Percentiles rank a stretch among this genome's conserved stretches.
These are phyloP conservation scores for Notospermus geniculatus DNA, from an alignment of 1,140 invertebrate genomes.

Conservation along the genomic window DNA sequence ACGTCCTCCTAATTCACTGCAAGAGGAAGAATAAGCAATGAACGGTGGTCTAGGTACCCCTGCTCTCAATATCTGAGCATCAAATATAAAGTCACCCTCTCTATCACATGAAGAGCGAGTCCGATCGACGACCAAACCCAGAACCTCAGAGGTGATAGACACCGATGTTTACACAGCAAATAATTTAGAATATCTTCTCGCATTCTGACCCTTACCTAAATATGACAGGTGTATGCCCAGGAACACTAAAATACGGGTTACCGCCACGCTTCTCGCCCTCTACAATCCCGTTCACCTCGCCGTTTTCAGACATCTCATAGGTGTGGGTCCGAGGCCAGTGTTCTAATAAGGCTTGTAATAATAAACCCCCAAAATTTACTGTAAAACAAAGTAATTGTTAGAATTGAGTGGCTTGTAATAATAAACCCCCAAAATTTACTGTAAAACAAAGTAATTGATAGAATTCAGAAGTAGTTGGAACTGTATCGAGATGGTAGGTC, in stretches of 20 bases:
- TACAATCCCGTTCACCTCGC: background rate
- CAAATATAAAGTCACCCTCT: too few relatives aligned
- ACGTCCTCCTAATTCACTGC: slow-evolving; percentile 89
- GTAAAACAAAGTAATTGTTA: slow-evolving; percentile 36
- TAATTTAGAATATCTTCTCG: too few relatives aligned
- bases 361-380: slow-evolving; percentile 93
- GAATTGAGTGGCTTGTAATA: too few relatives aligned
- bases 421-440: slow-evolving; percentile 93
- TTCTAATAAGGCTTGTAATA: slow-evolving; percentile 92
- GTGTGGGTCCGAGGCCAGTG: slow-evolving; percentile 74
- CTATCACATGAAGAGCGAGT: too few relatives aligned
- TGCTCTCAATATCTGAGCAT: too few relatives aligned
- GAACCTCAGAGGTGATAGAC: too few relatives aligned
- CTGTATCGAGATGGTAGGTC: too few relatives aligned
- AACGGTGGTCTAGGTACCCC: too few relatives aligned
- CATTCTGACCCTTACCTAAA: slow-evolving; percentile 71
- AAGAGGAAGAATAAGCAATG: too few relatives aligned
- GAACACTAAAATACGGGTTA: slow-evolving; percentile 88
- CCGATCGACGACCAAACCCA: too few relatives aligned
- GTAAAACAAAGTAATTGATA: slow-evolving; percentile 28
- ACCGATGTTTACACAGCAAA: too few relatives aligned
- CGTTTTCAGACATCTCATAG: slow-evolving; percentile 28
- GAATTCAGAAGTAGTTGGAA: too few relatives aligned
- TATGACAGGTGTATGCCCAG: slow-evolving; percentile 93
- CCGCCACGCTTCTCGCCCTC: slow-evolving; percentile 47